Base-by-base conservation (phyloP, 2,797 vertebrate genomes). In the Melanotaenia trifasciata region DNA sequence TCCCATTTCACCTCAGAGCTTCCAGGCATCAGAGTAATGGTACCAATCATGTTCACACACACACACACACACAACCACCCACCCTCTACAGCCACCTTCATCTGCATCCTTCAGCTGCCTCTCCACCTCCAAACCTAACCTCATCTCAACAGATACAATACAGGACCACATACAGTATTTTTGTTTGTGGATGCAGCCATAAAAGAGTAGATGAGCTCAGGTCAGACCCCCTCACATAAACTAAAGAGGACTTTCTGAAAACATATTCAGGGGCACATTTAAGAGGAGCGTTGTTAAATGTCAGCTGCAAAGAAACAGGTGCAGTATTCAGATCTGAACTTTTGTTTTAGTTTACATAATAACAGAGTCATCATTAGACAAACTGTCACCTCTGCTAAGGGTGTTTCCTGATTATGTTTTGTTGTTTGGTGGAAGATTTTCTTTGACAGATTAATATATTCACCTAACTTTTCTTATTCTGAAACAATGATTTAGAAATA, bases 21-120 rank as follows among this genome's bases (percentile, higher is more conserved):
- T 79, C 72, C 69, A 87, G 84, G 76, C 89, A 86, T 89, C 79
- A 79, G 67, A 66, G 87, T 85, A 86, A 84, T 83, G 85, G 75
- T 89, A 89, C 84, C 92, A 93, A 89, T 94, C 93, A 93, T 66
- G n/a, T 40, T 33, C 69, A 33, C 40, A 28, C 45, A 67, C 69
- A 80, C 40, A 26, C 50, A 66, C 69, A 79, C 60, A 53, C 63
- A 64, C 36, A 68, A 50, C 66, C 38, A 68, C 76, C 40, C 65
- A 67, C 80, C 65, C 80, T 75, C 72, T 64, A 72, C 63, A 56
- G 8, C 68, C 72, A 84, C 70, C 82, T 78, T 72, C 78, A 87
- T 76, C 84, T 79, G 63, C 67, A 61, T 85, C 79, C 70, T 65
- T 51, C 64, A 53, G 70, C 65, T 75, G 62, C 68, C 76, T 83